A percentile compares a stretch with the other conserved stretches of the same genome.
Evolutionary conservation across 2,113 vertebrate genomes (phyloP).

Genomic region (Struthio camelus): DNA sequence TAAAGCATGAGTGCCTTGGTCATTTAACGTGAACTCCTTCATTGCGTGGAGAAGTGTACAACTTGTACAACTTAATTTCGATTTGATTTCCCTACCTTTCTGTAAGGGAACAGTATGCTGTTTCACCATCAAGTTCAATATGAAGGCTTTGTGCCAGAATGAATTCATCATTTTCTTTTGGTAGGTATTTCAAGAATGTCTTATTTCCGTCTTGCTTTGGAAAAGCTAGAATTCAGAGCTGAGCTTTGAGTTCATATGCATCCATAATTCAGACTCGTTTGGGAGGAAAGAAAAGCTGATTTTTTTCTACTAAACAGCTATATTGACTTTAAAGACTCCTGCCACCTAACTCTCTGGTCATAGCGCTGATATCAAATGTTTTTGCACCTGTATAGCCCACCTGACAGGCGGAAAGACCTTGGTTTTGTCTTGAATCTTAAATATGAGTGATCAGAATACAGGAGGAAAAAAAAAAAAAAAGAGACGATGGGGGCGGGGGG

Average conservation of each 20-base stretch:
- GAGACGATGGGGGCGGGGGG: too few relatives aligned
- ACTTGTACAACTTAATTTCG: not conserved
- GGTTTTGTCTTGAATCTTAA: not conserved
- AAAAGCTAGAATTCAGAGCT: not conserved
- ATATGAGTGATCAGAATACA: not conserved
- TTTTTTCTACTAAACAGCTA: not conserved
- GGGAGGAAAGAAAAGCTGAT: not conserved
- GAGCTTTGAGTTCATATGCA: not conserved
- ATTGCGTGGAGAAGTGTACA: not conserved
- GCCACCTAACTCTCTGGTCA: not conserved
- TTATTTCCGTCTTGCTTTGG: not conserved
- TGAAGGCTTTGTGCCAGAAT: not conserved
- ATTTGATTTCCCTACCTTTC: not conserved
- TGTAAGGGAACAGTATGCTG: not conserved
- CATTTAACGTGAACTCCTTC: not conserved
- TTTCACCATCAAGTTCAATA: not conserved
- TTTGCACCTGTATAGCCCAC: not conserved
- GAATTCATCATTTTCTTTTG: not conserved
- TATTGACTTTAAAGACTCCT: not conserved
- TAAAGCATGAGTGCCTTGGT: not conserved
- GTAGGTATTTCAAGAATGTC: conserved; percentile 26
- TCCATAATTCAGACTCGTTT: not conserved
- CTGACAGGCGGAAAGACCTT: not conserved
- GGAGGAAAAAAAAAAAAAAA: not conserved
- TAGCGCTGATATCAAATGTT: not conserved